Conservation (phyloP, 2,888 invertebrate genomes). For the Epinotia ramella region DNA sequence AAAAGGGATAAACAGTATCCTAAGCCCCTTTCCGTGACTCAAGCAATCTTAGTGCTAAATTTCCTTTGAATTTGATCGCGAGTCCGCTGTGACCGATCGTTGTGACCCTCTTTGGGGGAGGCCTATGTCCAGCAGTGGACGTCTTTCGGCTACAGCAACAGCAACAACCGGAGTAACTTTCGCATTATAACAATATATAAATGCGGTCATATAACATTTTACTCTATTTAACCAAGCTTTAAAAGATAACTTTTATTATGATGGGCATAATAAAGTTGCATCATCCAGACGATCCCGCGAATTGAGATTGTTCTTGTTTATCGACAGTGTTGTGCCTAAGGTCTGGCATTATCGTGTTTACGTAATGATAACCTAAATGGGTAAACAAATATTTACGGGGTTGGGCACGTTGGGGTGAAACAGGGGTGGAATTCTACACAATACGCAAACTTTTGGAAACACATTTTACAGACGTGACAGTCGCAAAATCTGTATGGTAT, state of each 20-base stretch:
- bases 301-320: conserved; percentile 30
- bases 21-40: too few species aligned
- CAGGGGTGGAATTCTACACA: too few species aligned
- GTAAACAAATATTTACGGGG: not conserved
- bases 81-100: too few species aligned
- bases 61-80: not conserved
- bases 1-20: too few species aligned
- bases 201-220: not conserved
- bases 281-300: conserved; percentile 17
- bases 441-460: too few species aligned
- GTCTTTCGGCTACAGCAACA: too few species aligned
- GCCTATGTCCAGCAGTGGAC: too few species aligned
- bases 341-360: conserved; percentile 23
- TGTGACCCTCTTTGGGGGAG: too few species aligned
- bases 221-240: not conserved
- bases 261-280: conserved; percentile 7
- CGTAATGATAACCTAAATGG: not conserved
- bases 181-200: too few species aligned
- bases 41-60: not conserved
- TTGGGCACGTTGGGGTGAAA: not conserved
- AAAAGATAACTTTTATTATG: conserved; percentile 13
- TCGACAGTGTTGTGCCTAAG: not conserved
- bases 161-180: not conserved
- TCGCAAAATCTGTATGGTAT: too few species aligned
- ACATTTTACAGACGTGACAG: too few species aligned